These are phyloP conservation scores for Phenganax marumi DNA, from an alignment of 92 coral and sea anemone species.

Conservation along the genomic window DNA sequence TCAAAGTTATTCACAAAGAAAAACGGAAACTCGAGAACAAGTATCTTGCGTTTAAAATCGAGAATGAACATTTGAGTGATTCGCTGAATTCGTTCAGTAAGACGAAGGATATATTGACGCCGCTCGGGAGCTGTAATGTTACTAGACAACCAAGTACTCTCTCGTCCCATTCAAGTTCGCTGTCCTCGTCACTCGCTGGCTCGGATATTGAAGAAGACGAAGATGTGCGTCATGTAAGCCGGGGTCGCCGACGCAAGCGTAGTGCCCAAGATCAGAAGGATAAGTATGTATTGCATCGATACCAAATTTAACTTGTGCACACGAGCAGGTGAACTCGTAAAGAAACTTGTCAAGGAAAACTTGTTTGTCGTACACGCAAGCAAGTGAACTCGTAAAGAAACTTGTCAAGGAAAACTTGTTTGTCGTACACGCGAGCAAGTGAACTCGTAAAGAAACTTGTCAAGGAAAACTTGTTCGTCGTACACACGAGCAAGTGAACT, in stretches of 20 bases:
- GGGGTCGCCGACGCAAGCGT: slow-evolving; percentile 1
- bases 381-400: no score
- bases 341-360: no score
- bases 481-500: no score
- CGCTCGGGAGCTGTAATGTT: slow-evolving; percentile 32
- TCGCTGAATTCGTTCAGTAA: slow-evolving; percentile 54
- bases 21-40: slow-evolving; percentile 88
- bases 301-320: not conserved
- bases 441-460: no score
- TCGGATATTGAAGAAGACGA: slow-evolving; percentile 38
- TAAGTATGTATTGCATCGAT: not conserved
- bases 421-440: no score
- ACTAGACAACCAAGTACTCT: slow-evolving; percentile 26
- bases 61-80: slow-evolving; percentile 56
- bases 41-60: slow-evolving; percentile 75
- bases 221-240: slow-evolving; percentile 8
- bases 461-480: no score
- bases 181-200: slow-evolving; percentile 36
- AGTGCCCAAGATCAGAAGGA: slow-evolving; percentile 32
- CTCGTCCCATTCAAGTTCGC: slow-evolving; percentile 37
- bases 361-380: no score
- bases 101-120: slow-evolving; percentile 38
- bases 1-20: slow-evolving; percentile 88
- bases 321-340: not conserved
- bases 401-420: no score